Conservation (phyloP, 2,113 vertebrate genomes). For the Apaloderma vittatum region DNA sequence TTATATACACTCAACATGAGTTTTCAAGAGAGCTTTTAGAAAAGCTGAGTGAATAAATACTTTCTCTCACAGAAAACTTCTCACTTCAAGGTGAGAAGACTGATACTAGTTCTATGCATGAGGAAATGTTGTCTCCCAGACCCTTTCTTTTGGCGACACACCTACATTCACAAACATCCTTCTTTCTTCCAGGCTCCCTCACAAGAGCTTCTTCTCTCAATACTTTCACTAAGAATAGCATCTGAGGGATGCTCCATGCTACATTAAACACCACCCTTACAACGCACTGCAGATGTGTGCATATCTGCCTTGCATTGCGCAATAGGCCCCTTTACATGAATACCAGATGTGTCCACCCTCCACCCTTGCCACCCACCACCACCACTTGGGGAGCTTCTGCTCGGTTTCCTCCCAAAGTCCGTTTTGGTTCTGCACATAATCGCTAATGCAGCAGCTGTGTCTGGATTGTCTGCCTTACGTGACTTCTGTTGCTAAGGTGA, state of each 20-base stretch:
- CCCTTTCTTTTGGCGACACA: not conserved
- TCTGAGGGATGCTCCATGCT: rapidly evolving
- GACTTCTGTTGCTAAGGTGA: not conserved
- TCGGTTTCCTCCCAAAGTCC: not conserved
- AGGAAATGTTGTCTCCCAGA: not conserved
- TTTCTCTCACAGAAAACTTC: not conserved
- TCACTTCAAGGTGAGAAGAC: not conserved
- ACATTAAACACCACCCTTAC: not conserved
- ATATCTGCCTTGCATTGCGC: not conserved
- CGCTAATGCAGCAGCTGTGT: not conserved
- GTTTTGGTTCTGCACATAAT: not conserved
- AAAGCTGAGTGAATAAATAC: not conserved
- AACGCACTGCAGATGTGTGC: not conserved
- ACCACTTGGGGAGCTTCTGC: not conserved
- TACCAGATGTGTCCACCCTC: not conserved
- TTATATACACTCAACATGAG: not conserved
- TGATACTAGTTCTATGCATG: not conserved
- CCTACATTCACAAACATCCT: not conserved
- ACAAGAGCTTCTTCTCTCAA: not conserved
- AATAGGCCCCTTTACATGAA: not conserved
- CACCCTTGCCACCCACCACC: rapidly evolving
- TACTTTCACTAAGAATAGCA: not conserved
- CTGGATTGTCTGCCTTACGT: not conserved
- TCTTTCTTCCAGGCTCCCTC: not conserved
- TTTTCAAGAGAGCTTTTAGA: not conserved